These are phyloP conservation scores for Aphelenchoides fujianensis DNA, from an alignment of 1,140 invertebrate species.

Conservation along the genomic window DNA sequence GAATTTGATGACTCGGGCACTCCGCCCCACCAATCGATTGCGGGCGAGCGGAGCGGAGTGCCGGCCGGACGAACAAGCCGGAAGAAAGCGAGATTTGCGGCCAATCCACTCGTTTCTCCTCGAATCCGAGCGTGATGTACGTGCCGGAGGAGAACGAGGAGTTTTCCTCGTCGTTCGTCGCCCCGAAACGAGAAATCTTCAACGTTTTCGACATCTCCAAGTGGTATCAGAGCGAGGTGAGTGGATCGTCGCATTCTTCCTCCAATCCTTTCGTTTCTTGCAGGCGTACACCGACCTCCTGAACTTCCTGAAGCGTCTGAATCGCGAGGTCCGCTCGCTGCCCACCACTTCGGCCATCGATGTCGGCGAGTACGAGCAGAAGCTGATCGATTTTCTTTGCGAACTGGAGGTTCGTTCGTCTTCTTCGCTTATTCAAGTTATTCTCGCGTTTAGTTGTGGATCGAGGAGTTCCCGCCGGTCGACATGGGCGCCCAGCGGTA, in stretches of 20 bases:
- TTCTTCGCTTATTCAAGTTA: no score
- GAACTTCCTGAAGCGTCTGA: slow-evolving; percentile 48
- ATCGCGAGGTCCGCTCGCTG: slow-evolving; percentile 41
- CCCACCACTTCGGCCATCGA: slow-evolving; percentile 43
- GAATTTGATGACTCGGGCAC: no score
- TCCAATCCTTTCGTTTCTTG: slow-evolving; percentile 25
- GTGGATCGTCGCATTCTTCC: slow-evolving; percentile 8
- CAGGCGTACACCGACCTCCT: slow-evolving; percentile 57
- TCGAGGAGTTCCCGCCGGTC: slow-evolving; percentile 51
- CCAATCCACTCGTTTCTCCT: no score
- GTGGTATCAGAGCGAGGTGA: slow-evolving; percentile 52
- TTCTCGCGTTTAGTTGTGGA: slow-evolving; percentile 53
- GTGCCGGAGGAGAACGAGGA: neutral
- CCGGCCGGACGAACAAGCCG: no score
- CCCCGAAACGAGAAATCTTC: slow-evolving; percentile 49
- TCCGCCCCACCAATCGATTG: no score
- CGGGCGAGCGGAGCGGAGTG: no score
- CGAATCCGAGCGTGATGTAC: no score
- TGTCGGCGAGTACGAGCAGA: slow-evolving; percentile 23
- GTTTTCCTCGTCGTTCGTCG: no score
- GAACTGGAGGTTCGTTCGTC: slow-evolving; percentile 38
- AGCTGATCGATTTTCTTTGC: slow-evolving; percentile 47
- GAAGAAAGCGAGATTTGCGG: no score
- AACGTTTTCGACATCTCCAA: slow-evolving; percentile 54
- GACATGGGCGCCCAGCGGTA: slow-evolving; percentile 58